phyloP scores from a whole-genome alignment of 2,888 invertebrate species.

The Xanthia togata region DNA sequence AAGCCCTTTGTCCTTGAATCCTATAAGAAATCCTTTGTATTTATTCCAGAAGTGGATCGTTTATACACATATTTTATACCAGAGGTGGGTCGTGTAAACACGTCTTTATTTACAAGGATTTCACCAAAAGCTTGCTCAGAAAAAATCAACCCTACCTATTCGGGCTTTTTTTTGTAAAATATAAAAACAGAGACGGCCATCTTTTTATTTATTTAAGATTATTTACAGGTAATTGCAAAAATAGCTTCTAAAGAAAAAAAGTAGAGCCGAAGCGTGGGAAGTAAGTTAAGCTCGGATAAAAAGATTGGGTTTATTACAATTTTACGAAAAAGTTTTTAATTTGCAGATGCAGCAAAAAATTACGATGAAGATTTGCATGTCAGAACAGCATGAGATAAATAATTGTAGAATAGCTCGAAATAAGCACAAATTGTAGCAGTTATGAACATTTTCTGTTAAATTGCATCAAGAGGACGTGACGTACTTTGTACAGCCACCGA shows the following conservation, averaged over 20 bases:
- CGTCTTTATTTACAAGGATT: slow-evolving; percentile 45
- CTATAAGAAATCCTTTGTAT: slow-evolving; percentile 47
- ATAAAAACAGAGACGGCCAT: slow-evolving; percentile 16
- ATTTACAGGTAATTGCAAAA: not conserved
- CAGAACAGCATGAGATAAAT: not conserved
- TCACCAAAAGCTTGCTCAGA: slow-evolving; percentile 12
- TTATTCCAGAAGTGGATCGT: slow-evolving; percentile 39
- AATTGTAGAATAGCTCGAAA: not conserved
- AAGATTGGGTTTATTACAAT: not conserved
- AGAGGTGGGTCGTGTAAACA: slow-evolving; percentile 11
- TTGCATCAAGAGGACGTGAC: slow-evolving; percentile 16
- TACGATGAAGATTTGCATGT: no score
- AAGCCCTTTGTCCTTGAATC: slow-evolving; percentile 59
- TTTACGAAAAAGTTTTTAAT: not conserved
- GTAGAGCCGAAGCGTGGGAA: not conserved
- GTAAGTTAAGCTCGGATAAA: no score
- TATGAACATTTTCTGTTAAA: slow-evolving; percentile 12
- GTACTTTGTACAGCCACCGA: not conserved
- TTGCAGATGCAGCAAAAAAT: not conserved
- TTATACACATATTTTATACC: slow-evolving; percentile 31
- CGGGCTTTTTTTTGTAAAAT: slow-evolving; percentile 9
- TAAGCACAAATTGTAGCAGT: not conserved
- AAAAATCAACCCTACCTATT: slow-evolving; percentile 41
- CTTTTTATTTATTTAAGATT: not conserved
- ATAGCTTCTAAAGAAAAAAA: not conserved